Percentiles rank a stretch among this genome's conserved stretches.
Evolutionary conservation across 2,797 vertebrate genomes (phyloP).

Genomic region (Monodelphis domestica): DNA sequence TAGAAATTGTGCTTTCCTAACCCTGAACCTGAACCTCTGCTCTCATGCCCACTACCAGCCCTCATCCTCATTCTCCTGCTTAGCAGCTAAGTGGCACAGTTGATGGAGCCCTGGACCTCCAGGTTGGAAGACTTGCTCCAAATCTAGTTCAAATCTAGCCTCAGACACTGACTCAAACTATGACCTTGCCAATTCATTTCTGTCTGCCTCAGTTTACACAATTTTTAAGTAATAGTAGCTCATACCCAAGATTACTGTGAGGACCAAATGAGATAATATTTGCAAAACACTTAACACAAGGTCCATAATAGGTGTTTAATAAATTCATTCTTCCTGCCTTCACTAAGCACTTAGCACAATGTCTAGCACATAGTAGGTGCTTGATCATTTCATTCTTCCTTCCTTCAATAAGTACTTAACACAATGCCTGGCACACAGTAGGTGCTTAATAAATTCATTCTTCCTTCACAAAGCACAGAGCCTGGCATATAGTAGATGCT

Average conservation of each 20-base stretch:
- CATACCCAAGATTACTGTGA: neutral
- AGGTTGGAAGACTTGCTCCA: neutral
- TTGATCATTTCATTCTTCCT: neutral
- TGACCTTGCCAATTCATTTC: neutral
- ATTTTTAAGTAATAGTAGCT: neutral
- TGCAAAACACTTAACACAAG: neutral
- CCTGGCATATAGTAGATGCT: too few relatives aligned
- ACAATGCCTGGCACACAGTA: too few relatives aligned
- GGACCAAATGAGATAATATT: neutral
- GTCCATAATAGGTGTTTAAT: too few relatives aligned
- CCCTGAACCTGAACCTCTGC: neutral
- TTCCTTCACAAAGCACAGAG: too few relatives aligned
- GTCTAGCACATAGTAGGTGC: too few relatives aligned
- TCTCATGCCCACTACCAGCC: neutral
- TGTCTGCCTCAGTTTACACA: neutral
- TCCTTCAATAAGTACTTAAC: rapidly evolving
- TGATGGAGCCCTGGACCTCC: neutral
- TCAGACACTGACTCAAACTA: neutral
- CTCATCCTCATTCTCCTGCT: neutral
- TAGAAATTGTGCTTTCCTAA: neutral
- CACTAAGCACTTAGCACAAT: too few relatives aligned
- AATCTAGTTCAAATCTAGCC: neutral
- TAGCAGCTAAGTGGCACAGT: neutral
- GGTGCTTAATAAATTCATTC: too few relatives aligned
- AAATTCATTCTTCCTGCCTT: too few relatives aligned